Evolutionary conservation across 1,140 invertebrate species (phyloP).

Genomic region (Sycobia sp.): DNA sequence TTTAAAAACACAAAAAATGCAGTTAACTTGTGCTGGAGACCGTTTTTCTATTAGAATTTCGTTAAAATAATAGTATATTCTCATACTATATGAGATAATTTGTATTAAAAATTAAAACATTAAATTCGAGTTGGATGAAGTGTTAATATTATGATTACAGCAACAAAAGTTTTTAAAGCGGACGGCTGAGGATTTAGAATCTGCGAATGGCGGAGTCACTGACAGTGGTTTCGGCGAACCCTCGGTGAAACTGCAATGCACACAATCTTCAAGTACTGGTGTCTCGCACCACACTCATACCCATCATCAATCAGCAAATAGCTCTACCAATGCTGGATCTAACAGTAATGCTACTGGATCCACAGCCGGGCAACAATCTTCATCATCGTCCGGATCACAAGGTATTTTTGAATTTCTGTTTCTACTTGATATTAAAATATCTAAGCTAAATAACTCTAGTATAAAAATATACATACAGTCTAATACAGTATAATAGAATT

Average conservation of each 20-base stretch:
- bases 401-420: conserved; percentile 2
- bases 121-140: background rate
- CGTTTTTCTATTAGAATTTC: no score
- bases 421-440: no score
- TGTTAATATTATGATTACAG: conserved; percentile 62
- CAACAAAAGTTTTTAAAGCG: conserved; percentile 83
- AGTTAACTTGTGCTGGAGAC: no score
- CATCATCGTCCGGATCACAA: conserved; percentile 12
- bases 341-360: conserved; percentile 5
- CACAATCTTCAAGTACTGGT: conserved; percentile 59
- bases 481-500: no score
- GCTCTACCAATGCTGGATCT: conserved; percentile 39
- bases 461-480: no score
- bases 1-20: no score
- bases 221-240: conserved; percentile 69
- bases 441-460: no score
- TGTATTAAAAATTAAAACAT: no score
- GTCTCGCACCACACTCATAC: conserved; percentile 51
- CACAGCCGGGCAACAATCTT: background rate
- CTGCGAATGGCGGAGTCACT: conserved; percentile 58
- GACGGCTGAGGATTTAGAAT: conserved; percentile 73
- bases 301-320: conserved; percentile 52
- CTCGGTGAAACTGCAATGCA: conserved; percentile 78
- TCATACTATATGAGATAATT: no score
- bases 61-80: no score